Conservation (phyloP, 2,797 vertebrate species). For the Cuniculus paca region DNA sequence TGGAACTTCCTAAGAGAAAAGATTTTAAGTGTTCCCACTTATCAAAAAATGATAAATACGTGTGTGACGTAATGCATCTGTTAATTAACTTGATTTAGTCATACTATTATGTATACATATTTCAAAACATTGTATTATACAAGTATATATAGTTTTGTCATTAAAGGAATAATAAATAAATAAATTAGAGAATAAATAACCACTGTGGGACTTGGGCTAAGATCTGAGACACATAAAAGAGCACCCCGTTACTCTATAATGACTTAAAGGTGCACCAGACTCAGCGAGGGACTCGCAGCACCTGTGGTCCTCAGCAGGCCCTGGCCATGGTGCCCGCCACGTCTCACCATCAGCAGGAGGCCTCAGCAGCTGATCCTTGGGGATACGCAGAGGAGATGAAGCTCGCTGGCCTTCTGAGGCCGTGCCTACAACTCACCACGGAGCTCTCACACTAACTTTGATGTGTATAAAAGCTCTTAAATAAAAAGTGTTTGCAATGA, state of each 20-base stretch:
- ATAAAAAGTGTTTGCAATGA: constrained; percentile 43
- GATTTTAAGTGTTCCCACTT: background rate
- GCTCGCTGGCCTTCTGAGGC: background rate
- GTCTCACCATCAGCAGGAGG: background rate
- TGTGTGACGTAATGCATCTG: background rate
- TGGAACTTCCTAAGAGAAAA: background rate
- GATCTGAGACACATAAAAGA: background rate
- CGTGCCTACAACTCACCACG: background rate
- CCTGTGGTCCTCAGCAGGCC: background rate
- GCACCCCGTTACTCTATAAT: background rate
- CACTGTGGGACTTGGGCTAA: background rate
- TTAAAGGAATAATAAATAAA: background rate
- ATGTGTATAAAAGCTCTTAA: background rate
- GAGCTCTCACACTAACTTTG: background rate
- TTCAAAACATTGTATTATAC: background rate
- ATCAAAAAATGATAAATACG: background rate
- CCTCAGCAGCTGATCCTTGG: background rate
- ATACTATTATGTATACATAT: background rate
- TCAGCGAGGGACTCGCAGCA: background rate
- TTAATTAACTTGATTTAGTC: background rate
- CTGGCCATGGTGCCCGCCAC: accelerated
- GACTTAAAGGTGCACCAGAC: background rate
- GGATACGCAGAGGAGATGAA: background rate
- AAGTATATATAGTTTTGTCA: background rate
- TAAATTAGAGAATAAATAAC: background rate